phyloP scores from a whole-genome alignment of 2,113 vertebrate genomes.

The Tenrec ecaudatus region DNA sequence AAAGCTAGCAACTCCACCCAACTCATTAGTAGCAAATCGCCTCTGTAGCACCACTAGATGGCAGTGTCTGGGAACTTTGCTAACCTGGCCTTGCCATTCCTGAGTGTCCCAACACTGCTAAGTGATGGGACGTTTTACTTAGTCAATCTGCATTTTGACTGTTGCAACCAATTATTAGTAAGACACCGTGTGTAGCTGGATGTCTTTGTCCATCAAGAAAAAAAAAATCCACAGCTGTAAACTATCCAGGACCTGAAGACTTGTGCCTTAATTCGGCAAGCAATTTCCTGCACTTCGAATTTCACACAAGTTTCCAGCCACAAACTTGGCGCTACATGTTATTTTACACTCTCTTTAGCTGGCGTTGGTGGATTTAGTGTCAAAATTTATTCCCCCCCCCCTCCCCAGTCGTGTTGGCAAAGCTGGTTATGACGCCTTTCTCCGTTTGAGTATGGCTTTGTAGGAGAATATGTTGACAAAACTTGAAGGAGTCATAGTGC shows the following conservation, averaged over 20 bases:
- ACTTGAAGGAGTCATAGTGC: background rate
- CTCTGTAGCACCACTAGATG: constrained; percentile 68
- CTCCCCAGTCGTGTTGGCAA: background rate
- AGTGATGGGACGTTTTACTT: background rate
- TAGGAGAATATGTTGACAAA: background rate
- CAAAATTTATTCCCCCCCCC: background rate
- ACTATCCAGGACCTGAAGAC: background rate
- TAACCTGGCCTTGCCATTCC: background rate
- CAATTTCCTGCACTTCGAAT: background rate
- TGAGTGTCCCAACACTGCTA: background rate
- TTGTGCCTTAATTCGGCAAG: background rate
- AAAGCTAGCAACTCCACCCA: background rate
- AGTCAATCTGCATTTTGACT: constrained; percentile 13
- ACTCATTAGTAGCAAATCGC: background rate
- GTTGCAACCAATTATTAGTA: constrained; percentile 30
- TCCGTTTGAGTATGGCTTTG: background rate
- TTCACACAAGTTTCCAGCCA: constrained; percentile 17
- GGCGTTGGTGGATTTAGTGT: constrained; percentile 11
- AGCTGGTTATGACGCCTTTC: background rate
- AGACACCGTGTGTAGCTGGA: background rate
- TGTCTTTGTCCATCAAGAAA: constrained; percentile 16
- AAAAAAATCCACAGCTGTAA: constrained; percentile 29
- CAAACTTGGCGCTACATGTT: background rate
- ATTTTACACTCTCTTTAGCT: background rate
- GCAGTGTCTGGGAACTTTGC: constrained; percentile 67